A percentile compares a stretch with the other conserved stretches of the same genome.
Evolutionary conservation across 2,113 vertebrate species (phyloP).

Genomic region (Pogonocichla stellata): DNA sequence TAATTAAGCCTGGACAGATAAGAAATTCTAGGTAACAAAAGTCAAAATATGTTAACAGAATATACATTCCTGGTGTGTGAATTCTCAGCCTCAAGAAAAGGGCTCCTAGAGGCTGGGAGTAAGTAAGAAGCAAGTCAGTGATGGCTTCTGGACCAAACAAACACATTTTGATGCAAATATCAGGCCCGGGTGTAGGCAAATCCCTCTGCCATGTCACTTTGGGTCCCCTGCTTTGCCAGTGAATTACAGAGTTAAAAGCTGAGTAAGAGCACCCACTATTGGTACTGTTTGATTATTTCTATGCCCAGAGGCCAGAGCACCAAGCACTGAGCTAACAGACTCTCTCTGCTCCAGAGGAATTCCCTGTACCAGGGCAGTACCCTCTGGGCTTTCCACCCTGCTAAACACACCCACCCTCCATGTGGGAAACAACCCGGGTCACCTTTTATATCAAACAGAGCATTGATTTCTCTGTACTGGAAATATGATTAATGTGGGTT

Average conservation of each 20-base stretch:
- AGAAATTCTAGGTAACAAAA: neutral
- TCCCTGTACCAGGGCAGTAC: neutral
- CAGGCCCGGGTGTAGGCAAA: neutral
- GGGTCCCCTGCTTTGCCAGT: neutral
- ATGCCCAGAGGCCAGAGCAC: neutral
- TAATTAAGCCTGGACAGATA: neutral
- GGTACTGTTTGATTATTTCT: neutral
- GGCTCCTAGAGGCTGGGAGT: neutral
- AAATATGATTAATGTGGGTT: neutral
- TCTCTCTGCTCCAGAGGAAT: neutral
- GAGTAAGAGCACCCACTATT: neutral
- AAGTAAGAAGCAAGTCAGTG: neutral
- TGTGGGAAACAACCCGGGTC: neutral
- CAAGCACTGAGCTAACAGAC: neutral
- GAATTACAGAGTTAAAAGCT: neutral
- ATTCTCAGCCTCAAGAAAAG: neutral
- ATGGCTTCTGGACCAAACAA: neutral
- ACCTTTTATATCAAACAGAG: neutral
- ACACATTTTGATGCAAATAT: neutral
- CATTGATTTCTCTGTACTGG: neutral
- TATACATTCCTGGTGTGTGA: neutral
- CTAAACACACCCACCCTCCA: neutral
- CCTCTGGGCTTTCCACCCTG: constrained; percentile 35
- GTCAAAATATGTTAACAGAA: neutral
- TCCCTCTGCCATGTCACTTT: neutral